Evolutionary conservation across 2,888 invertebrate genomes (phyloP).

Genomic region (Protodeltote pygarga): DNA sequence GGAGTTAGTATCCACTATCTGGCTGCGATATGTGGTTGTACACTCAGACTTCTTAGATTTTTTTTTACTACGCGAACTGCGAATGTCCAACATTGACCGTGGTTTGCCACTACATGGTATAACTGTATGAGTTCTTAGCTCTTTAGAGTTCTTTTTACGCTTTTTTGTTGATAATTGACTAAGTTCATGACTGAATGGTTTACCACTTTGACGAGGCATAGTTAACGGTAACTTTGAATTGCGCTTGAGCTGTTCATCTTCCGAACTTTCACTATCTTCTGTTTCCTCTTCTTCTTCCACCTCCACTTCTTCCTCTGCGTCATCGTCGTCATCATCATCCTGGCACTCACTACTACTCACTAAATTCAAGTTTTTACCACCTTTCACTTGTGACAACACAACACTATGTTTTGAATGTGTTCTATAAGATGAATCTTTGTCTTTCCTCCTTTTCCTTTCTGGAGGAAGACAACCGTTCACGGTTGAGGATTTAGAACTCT

Average conservation of each 20-base stretch:
- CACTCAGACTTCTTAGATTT: conserved; percentile 79
- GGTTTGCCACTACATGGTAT: conserved; percentile 84
- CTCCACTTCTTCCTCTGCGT: conserved; percentile 55
- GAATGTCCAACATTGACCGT: conserved; percentile 82
- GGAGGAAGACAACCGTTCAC: conserved; percentile 75
- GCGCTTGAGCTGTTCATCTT: conserved; percentile 80
- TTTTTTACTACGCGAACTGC: conserved; percentile 81
- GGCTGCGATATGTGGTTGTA: conserved; percentile 86
- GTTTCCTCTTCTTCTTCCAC: conserved; percentile 50
- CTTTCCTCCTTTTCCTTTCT: conserved; percentile 77
- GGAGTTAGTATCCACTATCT: conserved; percentile 89
- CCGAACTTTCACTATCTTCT: conserved; percentile 74
- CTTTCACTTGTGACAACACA: conserved; percentile 78
- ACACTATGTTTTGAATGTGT: conserved; percentile 70
- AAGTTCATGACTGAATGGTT: conserved; percentile 86
- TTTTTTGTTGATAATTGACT: conserved; percentile 86
- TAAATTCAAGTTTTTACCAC: conserved; percentile 85
- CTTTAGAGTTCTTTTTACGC: conserved; percentile 77
- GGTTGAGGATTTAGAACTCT: conserved; percentile 65
- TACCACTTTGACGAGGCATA: conserved; percentile 79
- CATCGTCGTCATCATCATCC: conserved; percentile 66
- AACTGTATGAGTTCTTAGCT: conserved; percentile 74
- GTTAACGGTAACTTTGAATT: conserved; percentile 82
- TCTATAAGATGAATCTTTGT: conserved; percentile 73
- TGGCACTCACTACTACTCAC: conserved; percentile 84